A percentile compares a stretch with the other conserved stretches of the same genome.
Conservation (phyloP, 2,113 vertebrate species). For the Macroglossus sobrinus region DNA sequence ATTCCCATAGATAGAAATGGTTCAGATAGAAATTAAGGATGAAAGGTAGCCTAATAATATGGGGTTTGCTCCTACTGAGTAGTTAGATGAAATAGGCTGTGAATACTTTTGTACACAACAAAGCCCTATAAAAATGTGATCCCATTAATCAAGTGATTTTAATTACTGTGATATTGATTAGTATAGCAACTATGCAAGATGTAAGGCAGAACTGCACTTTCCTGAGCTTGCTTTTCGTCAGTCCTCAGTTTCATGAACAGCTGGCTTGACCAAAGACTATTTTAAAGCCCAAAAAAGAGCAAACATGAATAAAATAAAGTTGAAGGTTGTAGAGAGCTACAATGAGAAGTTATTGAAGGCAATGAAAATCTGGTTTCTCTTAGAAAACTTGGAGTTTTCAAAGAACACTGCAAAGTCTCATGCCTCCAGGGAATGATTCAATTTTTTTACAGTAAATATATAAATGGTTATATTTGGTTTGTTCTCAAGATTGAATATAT, state of each 20-base stretch:
- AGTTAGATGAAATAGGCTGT: slow-evolving; percentile 52
- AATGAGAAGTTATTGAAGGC: background rate
- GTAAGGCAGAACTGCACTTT: slow-evolving; percentile 51
- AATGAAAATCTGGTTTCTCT: background rate
- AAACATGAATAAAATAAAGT: slow-evolving; percentile 55
- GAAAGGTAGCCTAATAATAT: slow-evolving; percentile 52
- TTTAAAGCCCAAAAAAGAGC: slow-evolving; percentile 68
- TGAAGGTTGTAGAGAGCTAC: slow-evolving; percentile 38
- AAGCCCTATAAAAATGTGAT: slow-evolving; percentile 42
- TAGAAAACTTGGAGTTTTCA: slow-evolving; percentile 10
- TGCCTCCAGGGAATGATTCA: background rate
- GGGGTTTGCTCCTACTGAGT: slow-evolving; percentile 20
- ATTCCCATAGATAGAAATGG: background rate
- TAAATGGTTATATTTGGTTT: background rate
- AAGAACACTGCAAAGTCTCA: background rate
- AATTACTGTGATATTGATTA: slow-evolving; percentile 72
- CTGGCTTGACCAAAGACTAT: slow-evolving; percentile 58
- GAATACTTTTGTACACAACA: slow-evolving; percentile 53
- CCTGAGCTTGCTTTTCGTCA: slow-evolving; percentile 58
- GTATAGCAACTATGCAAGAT: slow-evolving; percentile 62
- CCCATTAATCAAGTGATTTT: slow-evolving; percentile 74
- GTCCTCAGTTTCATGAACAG: slow-evolving; percentile 15
- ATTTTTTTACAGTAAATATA: background rate
- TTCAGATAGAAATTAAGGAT: slow-evolving; percentile 37
- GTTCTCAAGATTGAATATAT: background rate